phyloP scores from a whole-genome alignment of 2,797 vertebrate genomes.

The Labroides dimidiatus region DNA sequence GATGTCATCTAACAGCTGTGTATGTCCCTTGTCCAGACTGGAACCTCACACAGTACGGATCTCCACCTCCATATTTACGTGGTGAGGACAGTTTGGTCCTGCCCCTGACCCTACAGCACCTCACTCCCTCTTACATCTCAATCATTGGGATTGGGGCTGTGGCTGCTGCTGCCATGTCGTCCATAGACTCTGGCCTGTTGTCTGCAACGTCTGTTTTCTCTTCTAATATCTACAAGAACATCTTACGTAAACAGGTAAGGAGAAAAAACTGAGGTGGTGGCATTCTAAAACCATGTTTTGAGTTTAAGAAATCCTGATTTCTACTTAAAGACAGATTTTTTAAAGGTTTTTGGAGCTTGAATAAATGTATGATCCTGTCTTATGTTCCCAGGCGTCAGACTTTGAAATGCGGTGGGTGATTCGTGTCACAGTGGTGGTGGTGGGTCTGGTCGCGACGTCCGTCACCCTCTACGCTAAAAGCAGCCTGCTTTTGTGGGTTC shows the following conservation, averaged over 20 bases:
- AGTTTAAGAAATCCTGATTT: background rate
- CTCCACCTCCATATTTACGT: slow-evolving; percentile 40
- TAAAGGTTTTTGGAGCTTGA: background rate
- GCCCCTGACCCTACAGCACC: slow-evolving; percentile 54
- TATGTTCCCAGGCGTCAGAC: slow-evolving; percentile 76
- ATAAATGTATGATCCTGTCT: slow-evolving; percentile 2
- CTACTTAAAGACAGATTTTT: background rate
- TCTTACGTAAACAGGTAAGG: slow-evolving; percentile 49
- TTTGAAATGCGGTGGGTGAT: slow-evolving; percentile 80
- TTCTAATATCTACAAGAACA: slow-evolving; percentile 71
- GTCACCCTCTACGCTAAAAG: slow-evolving; percentile 75
- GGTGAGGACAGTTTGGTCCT: slow-evolving; percentile 50
- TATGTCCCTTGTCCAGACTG: slow-evolving; percentile 51
- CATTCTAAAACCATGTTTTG: background rate
- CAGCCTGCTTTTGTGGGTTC: slow-evolving; percentile 80
- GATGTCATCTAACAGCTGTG: background rate
- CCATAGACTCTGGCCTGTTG: slow-evolving; percentile 73
- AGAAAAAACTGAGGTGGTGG: too few relatives aligned
- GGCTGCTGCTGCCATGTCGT: slow-evolving; percentile 73
- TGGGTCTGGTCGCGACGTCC: slow-evolving; percentile 69
- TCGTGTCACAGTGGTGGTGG: slow-evolving; percentile 71
- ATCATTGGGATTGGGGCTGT: slow-evolving; percentile 67
- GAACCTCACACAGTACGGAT: slow-evolving; percentile 64
- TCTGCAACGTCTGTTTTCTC: slow-evolving; percentile 73
- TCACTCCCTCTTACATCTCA: slow-evolving; percentile 61